Evolutionary conservation across 2,888 invertebrate species (phyloP), one percentile per base, ranked within the genome.

Genomic region (Sinotaia quadrata): DNA sequence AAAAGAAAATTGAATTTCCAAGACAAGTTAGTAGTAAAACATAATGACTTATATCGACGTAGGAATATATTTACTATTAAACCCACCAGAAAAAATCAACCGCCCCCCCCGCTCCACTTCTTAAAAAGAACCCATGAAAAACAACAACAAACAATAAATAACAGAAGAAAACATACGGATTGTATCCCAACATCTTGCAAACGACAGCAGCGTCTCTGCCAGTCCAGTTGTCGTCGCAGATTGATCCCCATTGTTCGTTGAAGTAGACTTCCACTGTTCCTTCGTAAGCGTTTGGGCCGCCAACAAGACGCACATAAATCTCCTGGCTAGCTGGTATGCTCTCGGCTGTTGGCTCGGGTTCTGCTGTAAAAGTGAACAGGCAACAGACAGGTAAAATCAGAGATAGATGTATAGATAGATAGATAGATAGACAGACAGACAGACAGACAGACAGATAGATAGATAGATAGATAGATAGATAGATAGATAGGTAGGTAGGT

Each of bases 171-270:
- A 58, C 71, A 62, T 44, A 75, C 75, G 67, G 60, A 21, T 34
- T 61, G 73, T 79, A 84, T 65, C 85, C 84, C 44, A 85, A 73
- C 81, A 79, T 80, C 29, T 74, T 72, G 74, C 83, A 83, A 56
- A 83, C 68, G 34, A 83, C 81, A 12, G 68, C 69, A 8, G 82
- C 81, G 58, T 76, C 75, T 4, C 65, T 63, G 36, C 68, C 51
- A 33, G 74, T 73, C 80, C 80, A 82, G 57, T 73, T 27, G 67
- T 81, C 79, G 60, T 81, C 80, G 70, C 80, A 81, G 47, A 81
- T 68, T 27, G 78, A 77, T 1, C 83, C 82, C 83, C 82, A 83
- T 24, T 69, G 67, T n/a, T 72, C 73, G 65, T 73, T 75, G 24
- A 72, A 76, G 52, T 72, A 79, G 2, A 82, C 75, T 67, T 81